Percentiles rank a stretch among this genome's conserved stretches.
These are phyloP conservation scores for Hyperoplus immaculatus DNA, from an alignment of 2,797 vertebrate species.

Conservation along the genomic window DNA sequence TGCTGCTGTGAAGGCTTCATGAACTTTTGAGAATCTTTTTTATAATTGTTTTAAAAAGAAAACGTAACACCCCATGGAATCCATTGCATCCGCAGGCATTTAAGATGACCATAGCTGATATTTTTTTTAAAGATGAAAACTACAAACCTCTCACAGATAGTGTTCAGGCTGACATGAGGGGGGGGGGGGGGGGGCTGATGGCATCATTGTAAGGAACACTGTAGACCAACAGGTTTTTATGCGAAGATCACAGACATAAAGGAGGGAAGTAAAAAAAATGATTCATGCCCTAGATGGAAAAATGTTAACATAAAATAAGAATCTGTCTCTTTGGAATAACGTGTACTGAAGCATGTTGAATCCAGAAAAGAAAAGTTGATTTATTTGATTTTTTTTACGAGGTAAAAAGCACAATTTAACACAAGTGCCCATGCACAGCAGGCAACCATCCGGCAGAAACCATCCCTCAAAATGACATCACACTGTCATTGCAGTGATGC, in stretches of 20 bases:
- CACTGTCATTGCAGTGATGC: constrained; percentile 11
- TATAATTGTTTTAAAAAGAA: not conserved
- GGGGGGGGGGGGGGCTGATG: too few relatives aligned
- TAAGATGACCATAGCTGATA: not conserved
- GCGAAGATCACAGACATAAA: not conserved
- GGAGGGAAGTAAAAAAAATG: not conserved
- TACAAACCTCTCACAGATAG: not conserved
- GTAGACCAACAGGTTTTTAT: not conserved
- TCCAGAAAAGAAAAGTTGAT: not conserved
- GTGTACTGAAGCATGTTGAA: not conserved
- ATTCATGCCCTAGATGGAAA: not conserved
- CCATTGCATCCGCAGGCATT: constrained; percentile 9
- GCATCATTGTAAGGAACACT: not conserved
- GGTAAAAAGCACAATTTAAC: not conserved
- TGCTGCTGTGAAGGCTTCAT: not conserved
- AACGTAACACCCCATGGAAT: constrained; percentile 1
- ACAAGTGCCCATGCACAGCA: not conserved
- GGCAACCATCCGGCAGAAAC: constrained; percentile 16
- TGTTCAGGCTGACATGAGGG: not conserved
- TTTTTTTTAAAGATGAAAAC: not conserved
- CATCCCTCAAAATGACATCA: constrained; percentile 28
- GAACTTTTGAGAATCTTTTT: not conserved
- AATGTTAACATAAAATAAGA: not conserved
- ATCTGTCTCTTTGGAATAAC: not conserved
- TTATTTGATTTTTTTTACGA: not conserved